Conservation (phyloP, 2,888 invertebrate genomes). For the Hipparchia semele region DNA sequence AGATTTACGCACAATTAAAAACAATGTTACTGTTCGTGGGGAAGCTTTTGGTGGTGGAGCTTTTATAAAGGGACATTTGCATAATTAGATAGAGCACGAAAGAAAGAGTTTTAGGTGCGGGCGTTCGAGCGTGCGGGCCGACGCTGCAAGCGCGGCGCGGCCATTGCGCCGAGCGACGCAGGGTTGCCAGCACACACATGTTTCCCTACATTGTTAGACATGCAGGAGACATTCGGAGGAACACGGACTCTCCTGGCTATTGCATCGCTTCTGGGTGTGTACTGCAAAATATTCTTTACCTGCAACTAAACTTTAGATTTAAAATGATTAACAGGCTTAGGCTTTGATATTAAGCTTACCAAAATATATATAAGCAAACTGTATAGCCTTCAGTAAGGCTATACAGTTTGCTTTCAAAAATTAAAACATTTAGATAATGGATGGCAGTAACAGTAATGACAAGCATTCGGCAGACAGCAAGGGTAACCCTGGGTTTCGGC, state of each 20-base stretch:
- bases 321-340: no score
- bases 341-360: no score
- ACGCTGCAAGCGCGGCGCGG: slow-evolving; percentile 41
- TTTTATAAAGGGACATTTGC: slow-evolving; percentile 42
- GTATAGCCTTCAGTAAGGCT: no score
- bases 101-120: slow-evolving; percentile 44
- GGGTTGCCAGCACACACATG: slow-evolving; percentile 12
- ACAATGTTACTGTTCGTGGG: no score
- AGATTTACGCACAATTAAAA: no score
- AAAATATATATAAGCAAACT: no score
- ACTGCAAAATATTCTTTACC: no score
- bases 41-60: slow-evolving; percentile 3
- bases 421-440: not conserved
- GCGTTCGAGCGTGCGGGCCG: slow-evolving; percentile 46
- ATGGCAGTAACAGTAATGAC: not conserved
- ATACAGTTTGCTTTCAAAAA: no score
- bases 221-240: not conserved
- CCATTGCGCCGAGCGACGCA: slow-evolving; percentile 20
- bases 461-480: slow-evolving; percentile 5
- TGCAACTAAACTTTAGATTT: no score
- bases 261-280: no score
- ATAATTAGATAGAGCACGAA: slow-evolving; percentile 46
- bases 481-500: slow-evolving; percentile 40
- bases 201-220: not conserved
- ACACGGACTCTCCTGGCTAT: no score